phyloP scores from a whole-genome alignment of 1,140 invertebrate species.

The Euwallacea similis region DNA sequence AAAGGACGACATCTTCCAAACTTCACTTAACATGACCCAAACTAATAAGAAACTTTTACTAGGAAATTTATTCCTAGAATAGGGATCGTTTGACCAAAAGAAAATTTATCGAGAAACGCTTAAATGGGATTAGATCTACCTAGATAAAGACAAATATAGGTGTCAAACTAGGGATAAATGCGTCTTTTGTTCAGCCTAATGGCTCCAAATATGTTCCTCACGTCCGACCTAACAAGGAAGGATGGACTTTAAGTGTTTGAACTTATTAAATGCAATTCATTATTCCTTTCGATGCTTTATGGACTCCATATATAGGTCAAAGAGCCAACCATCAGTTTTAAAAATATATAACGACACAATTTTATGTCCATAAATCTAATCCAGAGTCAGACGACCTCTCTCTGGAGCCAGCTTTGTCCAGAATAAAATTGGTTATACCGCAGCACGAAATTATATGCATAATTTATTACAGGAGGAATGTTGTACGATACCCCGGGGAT shows the following conservation, averaged over 20 bases:
- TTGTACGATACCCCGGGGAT: no score
- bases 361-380: neutral
- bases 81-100: conserved; percentile 7
- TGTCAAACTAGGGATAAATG: neutral
- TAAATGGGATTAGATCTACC: conserved; percentile 10
- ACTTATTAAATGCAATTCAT: no score
- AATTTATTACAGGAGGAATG: neutral
- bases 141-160: neutral
- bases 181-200: no score
- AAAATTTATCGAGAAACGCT: neutral
- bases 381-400: neutral
- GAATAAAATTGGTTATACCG: conserved; percentile 5
- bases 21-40: conserved; percentile 20
- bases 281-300: no score
- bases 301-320: neutral
- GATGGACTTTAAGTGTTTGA: no score
- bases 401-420: neutral
- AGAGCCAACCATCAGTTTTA: no score
- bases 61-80: conserved; percentile 8
- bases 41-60: conserved; percentile 19
- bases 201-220: no score
- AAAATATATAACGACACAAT: no score
- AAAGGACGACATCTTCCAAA: conserved; percentile 11
- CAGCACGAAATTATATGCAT: neutral
- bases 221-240: no score